Conservation (phyloP, 2,888 invertebrate species). For the Athrips mouffetella region DNA sequence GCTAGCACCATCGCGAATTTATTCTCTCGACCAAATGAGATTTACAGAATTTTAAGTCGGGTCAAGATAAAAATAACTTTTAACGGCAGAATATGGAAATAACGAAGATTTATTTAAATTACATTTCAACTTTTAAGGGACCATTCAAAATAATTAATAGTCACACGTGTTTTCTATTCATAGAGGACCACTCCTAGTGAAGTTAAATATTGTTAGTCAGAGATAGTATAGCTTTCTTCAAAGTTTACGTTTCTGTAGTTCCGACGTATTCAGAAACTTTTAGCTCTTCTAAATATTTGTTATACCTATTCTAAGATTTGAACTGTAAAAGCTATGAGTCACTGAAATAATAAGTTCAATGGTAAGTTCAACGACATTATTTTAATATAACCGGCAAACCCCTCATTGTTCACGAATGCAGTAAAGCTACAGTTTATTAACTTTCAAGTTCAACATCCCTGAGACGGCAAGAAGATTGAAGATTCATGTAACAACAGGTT, state of each 20-base stretch:
- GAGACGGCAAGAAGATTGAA: background rate
- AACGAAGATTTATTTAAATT: too few species aligned
- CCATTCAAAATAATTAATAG: background rate
- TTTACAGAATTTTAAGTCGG: constrained; percentile 11
- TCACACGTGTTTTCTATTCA: too few species aligned
- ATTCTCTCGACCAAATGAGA: background rate
- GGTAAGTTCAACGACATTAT: constrained; percentile 30
- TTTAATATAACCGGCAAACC: constrained; percentile 9
- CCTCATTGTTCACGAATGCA: background rate
- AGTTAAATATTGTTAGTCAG: too few species aligned
- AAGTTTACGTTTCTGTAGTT: too few species aligned
- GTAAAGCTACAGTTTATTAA: background rate
- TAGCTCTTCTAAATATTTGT: too few species aligned
- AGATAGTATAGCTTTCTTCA: too few species aligned
- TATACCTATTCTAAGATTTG: background rate
- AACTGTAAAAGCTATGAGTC: constrained; percentile 22
- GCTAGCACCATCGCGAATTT: constrained; percentile 22
- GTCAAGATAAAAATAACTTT: too few species aligned
- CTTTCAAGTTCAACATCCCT: constrained; percentile 11
- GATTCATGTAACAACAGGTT: constrained; percentile 5
- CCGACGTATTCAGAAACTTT: too few species aligned
- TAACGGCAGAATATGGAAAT: too few species aligned
- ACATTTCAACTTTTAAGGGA: too few species aligned
- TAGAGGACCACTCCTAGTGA: too few species aligned
- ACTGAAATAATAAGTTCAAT: constrained; percentile 29